phyloP scores from a whole-genome alignment of 1,140 invertebrate genomes.

The Globodera ellingtonae region DNA sequence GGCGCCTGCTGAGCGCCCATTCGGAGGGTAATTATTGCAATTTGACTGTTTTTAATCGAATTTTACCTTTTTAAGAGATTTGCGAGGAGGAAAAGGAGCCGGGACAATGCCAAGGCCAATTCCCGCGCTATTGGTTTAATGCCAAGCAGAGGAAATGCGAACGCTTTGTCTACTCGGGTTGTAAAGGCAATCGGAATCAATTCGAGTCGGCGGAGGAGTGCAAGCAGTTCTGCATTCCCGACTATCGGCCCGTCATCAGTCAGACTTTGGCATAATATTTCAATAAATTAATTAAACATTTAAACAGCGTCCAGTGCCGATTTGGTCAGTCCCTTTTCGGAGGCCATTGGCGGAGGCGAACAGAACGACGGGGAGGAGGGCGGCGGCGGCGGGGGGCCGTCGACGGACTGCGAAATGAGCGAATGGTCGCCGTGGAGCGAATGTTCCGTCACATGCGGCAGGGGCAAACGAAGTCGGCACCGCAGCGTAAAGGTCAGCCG shows the following conservation, averaged over 20 bases:
- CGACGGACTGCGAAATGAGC: conserved; percentile 72
- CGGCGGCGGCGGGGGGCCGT: conserved; percentile 49
- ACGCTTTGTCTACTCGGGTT: conserved; percentile 72
- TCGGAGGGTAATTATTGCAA: conserved; percentile 54
- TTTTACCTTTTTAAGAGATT: conserved; percentile 54
- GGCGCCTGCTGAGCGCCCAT: conserved; percentile 54
- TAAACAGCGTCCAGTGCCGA: conserved; percentile 22
- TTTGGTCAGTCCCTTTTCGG: conserved; percentile 22
- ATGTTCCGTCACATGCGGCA: conserved; percentile 76
- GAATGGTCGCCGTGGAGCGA: conserved; percentile 76
- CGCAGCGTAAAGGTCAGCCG: conserved; percentile 68
- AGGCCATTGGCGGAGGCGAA: conserved; percentile 35
- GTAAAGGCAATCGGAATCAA: conserved; percentile 74
- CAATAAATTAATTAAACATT: conserved; percentile 41
- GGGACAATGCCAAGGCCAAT: conserved; percentile 71
- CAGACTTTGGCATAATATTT: conserved; percentile 59
- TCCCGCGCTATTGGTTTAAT: conserved; percentile 72
- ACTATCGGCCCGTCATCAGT: conserved; percentile 53
- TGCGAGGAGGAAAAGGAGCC: conserved; percentile 64
- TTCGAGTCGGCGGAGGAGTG: conserved; percentile 69
- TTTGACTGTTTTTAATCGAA: conserved; percentile 27
- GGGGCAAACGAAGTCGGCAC: conserved; percentile 67
- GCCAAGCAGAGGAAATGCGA: conserved; percentile 69
- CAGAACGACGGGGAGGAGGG: conserved; percentile 48
- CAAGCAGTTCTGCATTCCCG: conserved; percentile 58